Conservation (phyloP, 2,888 invertebrate species). For the Lydus trimaculatus region DNA sequence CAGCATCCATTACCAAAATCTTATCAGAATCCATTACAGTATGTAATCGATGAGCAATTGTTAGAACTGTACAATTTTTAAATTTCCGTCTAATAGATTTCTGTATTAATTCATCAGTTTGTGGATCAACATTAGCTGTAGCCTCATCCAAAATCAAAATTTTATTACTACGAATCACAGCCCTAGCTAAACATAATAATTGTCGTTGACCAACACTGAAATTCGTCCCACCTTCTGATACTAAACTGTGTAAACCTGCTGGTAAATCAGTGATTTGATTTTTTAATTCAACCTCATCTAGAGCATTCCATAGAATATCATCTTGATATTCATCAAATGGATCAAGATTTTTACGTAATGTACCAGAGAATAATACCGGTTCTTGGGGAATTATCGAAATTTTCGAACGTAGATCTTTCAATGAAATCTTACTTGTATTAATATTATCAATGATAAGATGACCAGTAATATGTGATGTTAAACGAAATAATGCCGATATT, state of each 20-base stretch:
- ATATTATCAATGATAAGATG: constrained; percentile 81
- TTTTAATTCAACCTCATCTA: constrained; percentile 85
- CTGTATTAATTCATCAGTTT: constrained; percentile 80
- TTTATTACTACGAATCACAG: constrained; percentile 61
- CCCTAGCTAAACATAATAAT: constrained; percentile 74
- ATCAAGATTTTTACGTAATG: constrained; percentile 87
- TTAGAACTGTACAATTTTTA: constrained; percentile 79
- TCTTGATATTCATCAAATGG: constrained; percentile 85
- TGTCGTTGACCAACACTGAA: constrained; percentile 67
- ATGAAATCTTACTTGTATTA: constrained; percentile 72
- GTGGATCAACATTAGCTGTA: constrained; percentile 82
- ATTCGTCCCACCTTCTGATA: constrained; percentile 74
- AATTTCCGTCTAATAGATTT: constrained; percentile 78
- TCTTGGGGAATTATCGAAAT: constrained; percentile 89
- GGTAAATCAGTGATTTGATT: constrained; percentile 69
- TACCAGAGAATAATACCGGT: constrained; percentile 85
- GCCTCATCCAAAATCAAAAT: constrained; percentile 69
- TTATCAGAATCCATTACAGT: constrained; percentile 88
- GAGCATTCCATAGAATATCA: constrained; percentile 79
- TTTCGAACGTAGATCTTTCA: constrained; percentile 76
- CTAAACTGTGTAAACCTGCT: constrained; percentile 70
- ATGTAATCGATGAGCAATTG: constrained; percentile 83
- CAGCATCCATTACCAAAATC: constrained; percentile 82
- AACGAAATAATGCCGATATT: constrained; percentile 79
- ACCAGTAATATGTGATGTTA: constrained; percentile 80